Evolutionary conservation across 2,888 invertebrate genomes (phyloP), one percentile per base, ranked within the genome.

Genomic region (Xylota sylvarum): DNA sequence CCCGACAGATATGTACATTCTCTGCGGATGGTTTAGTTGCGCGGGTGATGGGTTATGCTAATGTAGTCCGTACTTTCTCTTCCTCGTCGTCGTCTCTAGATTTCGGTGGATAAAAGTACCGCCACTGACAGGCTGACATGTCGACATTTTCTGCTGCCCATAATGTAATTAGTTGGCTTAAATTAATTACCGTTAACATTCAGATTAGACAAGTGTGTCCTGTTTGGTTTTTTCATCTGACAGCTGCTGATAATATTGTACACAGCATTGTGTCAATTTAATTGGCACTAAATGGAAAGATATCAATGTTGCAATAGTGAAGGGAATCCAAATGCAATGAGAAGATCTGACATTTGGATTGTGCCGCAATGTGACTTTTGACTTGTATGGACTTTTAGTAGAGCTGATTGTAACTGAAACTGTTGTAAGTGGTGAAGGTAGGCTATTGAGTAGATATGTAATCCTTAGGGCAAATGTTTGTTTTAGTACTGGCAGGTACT

Each of bases 51-150:
- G 78, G 64, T 43, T 46, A 72, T 67, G 67, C 56, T 80, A 73
- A 79, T 84, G 73, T 69, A 46, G 40, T 69, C 17, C n/a, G 74
- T 55, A 80, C 84, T 84, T 84, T 84, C 84, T 84, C 69, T 84
- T 52, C 27, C 52, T 10, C 32, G 56, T 4, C n/a, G 70, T 69
- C 62, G 40, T 58, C 48, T 62, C 48, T 46, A 55, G 83, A 78
- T 62, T 60, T 67, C 4, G 19, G 48, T 40, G 6, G 52, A 84
- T 73, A 70, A 69, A 73, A 73, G 37, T 43, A 30, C 35, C 56
- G 55, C 32, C 50, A 62, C 30, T 73, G 73, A 69, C 67, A 73
- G 40, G 32, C 67, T 83, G 78, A 83, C 55, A 73, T 73, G 52
- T 50, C 43, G 60, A 40, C 55, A 40, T 74, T 69, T 70, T 70